phyloP scores from a whole-genome alignment of 2,888 invertebrate genomes.

The Thereva nobilitata region DNA sequence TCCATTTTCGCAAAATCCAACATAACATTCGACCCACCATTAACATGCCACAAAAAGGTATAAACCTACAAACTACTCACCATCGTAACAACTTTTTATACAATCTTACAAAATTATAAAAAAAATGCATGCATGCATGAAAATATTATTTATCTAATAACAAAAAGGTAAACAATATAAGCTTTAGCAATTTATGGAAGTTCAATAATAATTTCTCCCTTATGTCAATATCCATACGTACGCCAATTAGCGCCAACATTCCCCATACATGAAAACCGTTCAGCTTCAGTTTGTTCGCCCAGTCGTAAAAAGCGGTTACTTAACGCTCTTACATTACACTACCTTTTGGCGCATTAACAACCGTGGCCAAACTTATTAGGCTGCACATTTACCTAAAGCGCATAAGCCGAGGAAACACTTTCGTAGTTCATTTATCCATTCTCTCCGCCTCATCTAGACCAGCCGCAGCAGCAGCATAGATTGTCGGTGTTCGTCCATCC shows the following conservation, averaged over 20 bases:
- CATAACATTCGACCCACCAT: too few species aligned
- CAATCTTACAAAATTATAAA: too few species aligned
- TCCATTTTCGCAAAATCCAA: too few species aligned
- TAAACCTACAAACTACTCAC: too few species aligned
- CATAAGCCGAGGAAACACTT: constrained; percentile 18
- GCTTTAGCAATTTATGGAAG: neutral
- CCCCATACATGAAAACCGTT: constrained; percentile 4
- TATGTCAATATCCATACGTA: neutral
- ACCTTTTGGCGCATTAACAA: constrained; percentile 11
- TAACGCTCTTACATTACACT: constrained; percentile 14
- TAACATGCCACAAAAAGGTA: too few species aligned
- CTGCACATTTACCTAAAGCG: constrained; percentile 9
- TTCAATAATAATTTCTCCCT: neutral
- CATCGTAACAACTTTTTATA: too few species aligned
- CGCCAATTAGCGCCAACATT: constrained; percentile 9
- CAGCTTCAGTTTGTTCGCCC: constrained; percentile 12
- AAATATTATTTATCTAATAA: neutral
- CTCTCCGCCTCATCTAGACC: constrained; percentile 12
- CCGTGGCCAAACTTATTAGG: constrained; percentile 5
- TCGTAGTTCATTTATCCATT: constrained; percentile 25
- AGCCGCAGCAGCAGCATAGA: too few species aligned
- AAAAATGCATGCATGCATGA: too few species aligned
- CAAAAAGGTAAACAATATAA: neutral
- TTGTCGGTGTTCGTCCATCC: too few species aligned
- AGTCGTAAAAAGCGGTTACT: constrained; percentile 25